These are phyloP conservation scores for Caenorhabditis sp. DNA, from an alignment of 2,888 invertebrate genomes.

Conservation along the genomic window DNA sequence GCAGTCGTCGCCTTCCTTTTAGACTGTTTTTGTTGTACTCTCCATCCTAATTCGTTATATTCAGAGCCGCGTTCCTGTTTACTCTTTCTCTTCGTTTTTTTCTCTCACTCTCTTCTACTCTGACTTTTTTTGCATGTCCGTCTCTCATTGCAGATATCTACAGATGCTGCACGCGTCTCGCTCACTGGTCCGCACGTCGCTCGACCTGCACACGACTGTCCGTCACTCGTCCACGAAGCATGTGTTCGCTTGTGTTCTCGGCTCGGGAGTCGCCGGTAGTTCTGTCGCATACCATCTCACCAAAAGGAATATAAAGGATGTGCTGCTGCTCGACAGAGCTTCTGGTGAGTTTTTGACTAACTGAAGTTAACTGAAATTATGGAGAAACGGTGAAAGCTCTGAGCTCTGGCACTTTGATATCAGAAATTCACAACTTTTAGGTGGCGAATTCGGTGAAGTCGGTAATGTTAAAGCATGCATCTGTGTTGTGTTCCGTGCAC, in stretches of 20 bases:
- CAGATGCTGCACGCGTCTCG: conserved; percentile 53
- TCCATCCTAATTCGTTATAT: too few species aligned
- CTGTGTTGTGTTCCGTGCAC: conserved; percentile 33
- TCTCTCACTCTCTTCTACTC: neutral
- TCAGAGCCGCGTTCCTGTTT: neutral
- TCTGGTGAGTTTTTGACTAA: conserved; percentile 44
- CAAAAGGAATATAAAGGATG: conserved; percentile 78
- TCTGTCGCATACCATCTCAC: conserved; percentile 81
- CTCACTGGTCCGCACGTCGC: conserved; percentile 31
- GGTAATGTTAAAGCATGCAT: conserved; percentile 33
- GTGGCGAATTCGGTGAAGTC: conserved; percentile 10
- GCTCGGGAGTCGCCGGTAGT: conserved; percentile 80
- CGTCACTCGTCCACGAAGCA: conserved; percentile 55
- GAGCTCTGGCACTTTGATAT: neutral
- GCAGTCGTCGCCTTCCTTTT: too few species aligned
- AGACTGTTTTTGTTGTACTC: too few species aligned
- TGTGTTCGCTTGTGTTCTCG: conserved; percentile 78
- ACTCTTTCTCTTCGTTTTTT: neutral
- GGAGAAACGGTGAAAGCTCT: too few species aligned
- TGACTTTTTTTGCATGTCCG: neutral
- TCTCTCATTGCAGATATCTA: conserved; percentile 8
- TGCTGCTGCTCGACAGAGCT: conserved; percentile 67
- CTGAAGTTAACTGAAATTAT: too few species aligned
- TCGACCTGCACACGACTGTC: conserved; percentile 15
- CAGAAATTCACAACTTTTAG: conserved; percentile 17